Base-by-base conservation (phyloP, 2,888 invertebrate genomes). In the Disparrhopalites patrizii region DNA sequence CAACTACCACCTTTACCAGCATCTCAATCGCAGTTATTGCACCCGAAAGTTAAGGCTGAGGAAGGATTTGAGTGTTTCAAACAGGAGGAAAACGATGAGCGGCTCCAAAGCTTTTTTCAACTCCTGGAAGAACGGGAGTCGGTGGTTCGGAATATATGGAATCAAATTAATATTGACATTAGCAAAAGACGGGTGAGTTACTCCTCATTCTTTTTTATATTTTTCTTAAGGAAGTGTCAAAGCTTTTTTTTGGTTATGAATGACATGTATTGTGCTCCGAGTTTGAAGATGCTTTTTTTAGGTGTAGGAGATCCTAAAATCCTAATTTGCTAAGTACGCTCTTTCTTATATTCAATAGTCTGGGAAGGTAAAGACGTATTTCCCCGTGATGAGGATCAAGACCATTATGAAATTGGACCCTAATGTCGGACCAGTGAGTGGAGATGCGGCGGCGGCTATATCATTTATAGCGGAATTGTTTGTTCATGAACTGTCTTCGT, bases 401-500 rank as follows among this genome's bases (percentile, higher is more conserved):
- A 57, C 65, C 28, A 65, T 65, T 7, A 65, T 65, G 65, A 65
- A 65, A 50, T 36, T 57, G 33, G 65, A 65, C 36, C 50, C 47
- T 5, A 51, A 33, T 31, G 57, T 57, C 10, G 58, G 58, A 3
- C 57, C 65, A 40, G 31, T 65, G 0, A 57, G 50, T 33, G 28
- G 61, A n/a, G 61, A 61, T n/a, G 61, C 51, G 10, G 47, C 61
- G 7, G 61, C 58, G 23, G 30, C 56, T 4, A 61, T 61, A 47
- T 61, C 61, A 50, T 61, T 61, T 50, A 50, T 61, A 20, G 50
- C 57, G 2, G 65, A 65, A 47, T 18, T 65, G 20, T 65, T 65
- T 27, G 38, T 65, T 33, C 50, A 36, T 15, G 65, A 65, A 27
- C 47, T 65, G 3, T 28, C 65, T 18, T 54, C 27, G 2, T 23